Percentiles rank a stretch among this genome's conserved stretches.
phyloP scores from a whole-genome alignment of 2,797 vertebrate genomes.

The Setipinna tenuifilis region DNA sequence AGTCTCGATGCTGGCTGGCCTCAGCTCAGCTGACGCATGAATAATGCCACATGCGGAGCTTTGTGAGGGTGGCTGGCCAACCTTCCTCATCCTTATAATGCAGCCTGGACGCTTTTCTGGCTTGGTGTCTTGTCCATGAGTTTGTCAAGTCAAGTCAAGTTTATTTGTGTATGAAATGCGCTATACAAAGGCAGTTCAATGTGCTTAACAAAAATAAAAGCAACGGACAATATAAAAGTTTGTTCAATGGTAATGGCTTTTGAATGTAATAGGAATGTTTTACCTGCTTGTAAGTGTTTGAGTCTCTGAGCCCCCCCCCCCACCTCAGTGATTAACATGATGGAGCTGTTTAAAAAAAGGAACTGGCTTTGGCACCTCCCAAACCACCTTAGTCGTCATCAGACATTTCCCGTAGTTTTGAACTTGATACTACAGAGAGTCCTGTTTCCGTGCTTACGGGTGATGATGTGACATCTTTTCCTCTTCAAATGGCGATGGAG shows the following conservation, averaged over 20 bases:
- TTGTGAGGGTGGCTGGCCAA: not conserved
- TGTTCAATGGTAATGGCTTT: not conserved
- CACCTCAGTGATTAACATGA: too few species aligned
- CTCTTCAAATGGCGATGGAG: not conserved
- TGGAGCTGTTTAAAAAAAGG: too few species aligned
- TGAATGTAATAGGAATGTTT: not conserved
- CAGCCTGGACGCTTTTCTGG: not conserved
- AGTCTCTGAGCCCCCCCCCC: too few species aligned
- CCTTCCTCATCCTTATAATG: not conserved
- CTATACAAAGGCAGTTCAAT: too few species aligned
- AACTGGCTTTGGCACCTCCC: too few species aligned
- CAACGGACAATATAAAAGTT: too few species aligned
- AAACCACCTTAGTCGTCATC: not conserved
- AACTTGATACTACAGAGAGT: not conserved
- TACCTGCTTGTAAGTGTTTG: not conserved
- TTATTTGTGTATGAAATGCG: too few species aligned
- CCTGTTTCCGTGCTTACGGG: not conserved
- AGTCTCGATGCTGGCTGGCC: not conserved
- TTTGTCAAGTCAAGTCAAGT: too few species aligned
- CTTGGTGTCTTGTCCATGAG: too few species aligned
- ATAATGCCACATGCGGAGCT: not conserved
- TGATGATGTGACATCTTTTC: not conserved
- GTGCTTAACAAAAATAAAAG: too few species aligned
- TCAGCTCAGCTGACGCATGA: slow-evolving; percentile 2
- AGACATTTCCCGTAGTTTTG: not conserved